Evolutionary conservation across 2,888 invertebrate species (phyloP), one percentile per base, ranked within the genome.

Genomic region (Tortricodes alternella): DNA sequence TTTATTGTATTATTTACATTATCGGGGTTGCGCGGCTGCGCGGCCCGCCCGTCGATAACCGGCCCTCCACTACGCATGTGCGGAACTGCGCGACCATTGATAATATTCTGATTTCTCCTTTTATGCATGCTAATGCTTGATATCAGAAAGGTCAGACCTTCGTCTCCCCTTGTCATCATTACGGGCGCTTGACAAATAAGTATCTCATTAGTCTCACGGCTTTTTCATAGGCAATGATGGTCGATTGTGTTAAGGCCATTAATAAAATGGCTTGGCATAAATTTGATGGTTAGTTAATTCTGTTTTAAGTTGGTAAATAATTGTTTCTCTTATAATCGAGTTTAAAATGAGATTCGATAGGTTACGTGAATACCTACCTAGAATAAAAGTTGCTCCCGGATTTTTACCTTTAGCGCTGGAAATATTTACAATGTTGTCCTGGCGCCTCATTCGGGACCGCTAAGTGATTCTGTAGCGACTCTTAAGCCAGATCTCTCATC

Each of bases 1-100:
- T 85, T 85, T 85, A 86, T 88, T 81, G 78, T 83, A 83, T 85
- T 85, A 87, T 85, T 86, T 85, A 85, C 75, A 73, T 80, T 74
- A 79, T 76, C 66, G 76, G 76, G 73, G 73, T 59, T 61, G 57
- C 62, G 76, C 84, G 83, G 66, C 80, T 88, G 88, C 83, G 84
- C 84, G 62, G 68, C 70, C 62, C 52, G 60, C 72, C 62, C 73
- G 80, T 89, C 89, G 83, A 90, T 89, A 90, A 67, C 63, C 60
- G 15, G 15, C 53, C 46, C 51, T 46, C 50, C 62, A 64, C 50
- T 80, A 80, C 90, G 90, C 90, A 89, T 89, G 90, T 83, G 89
- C 89, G 82, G 80, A 83, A 72, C 68, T 63, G 66, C 62, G 56
- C 65, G 67, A 68, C 64, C 76, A 73, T 73, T 80, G 78, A 82